A percentile compares a stretch with the other conserved stretches of the same genome.
These are phyloP conservation scores for Terrapene triunguis DNA, from an alignment of 2,113 vertebrate genomes.

Conservation along the genomic window DNA sequence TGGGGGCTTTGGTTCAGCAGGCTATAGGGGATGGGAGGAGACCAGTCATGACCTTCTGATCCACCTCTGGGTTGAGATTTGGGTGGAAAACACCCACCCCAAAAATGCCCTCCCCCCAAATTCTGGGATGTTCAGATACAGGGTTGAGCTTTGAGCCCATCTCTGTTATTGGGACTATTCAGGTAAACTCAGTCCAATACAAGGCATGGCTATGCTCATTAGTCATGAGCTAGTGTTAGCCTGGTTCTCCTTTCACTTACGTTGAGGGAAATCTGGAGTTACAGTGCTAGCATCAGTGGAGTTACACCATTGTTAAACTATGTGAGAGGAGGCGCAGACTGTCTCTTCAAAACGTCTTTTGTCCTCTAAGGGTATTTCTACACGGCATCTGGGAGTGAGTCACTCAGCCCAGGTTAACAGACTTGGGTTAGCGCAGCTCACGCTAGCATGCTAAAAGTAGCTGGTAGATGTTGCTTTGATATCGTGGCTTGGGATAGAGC, in stretches of 20 bases:
- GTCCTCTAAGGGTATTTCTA: background rate
- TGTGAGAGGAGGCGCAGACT: background rate
- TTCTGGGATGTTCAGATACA: background rate
- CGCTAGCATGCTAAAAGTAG: background rate
- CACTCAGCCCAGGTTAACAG: background rate
- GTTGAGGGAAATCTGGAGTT: background rate
- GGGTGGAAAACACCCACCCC: background rate
- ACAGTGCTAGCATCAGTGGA: background rate
- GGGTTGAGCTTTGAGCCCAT: conserved; percentile 13
- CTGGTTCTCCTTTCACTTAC: conserved; percentile 11
- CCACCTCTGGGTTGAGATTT: background rate
- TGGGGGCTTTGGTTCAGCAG: background rate
- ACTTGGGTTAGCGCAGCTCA: background rate
- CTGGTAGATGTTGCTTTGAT: background rate
- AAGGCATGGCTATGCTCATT: conserved; percentile 75
- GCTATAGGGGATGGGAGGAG: background rate
- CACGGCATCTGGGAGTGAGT: background rate
- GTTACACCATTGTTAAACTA: background rate
- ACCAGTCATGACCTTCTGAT: rapidly evolving
- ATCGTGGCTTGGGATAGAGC: background rate
- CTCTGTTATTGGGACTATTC: background rate
- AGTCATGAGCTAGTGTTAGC: conserved; percentile 60
- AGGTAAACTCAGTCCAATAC: conserved; percentile 70
- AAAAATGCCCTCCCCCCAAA: background rate
- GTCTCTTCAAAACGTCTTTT: background rate